Conservation (phyloP, 2,113 vertebrate genomes). For the Climacteris rufus region DNA sequence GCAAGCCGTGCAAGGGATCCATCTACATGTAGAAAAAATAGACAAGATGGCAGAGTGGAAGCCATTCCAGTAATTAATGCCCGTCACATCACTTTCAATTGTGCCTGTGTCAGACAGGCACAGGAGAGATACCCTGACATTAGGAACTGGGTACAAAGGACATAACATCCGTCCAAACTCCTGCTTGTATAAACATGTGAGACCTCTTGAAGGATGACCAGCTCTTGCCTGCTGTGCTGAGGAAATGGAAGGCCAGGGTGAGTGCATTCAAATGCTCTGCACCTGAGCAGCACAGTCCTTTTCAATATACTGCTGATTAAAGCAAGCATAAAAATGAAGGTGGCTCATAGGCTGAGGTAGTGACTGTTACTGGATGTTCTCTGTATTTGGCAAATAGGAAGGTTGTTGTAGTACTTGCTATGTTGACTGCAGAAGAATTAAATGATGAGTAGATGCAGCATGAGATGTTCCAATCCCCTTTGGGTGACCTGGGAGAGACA, state of each 20-base stretch:
- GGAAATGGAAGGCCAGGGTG: background rate
- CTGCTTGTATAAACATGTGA: background rate
- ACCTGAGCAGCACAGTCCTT: background rate
- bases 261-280: background rate
- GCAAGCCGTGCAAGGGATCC: fast-evolving
- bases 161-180: background rate
- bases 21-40: background rate
- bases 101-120: background rate
- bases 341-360: fast-evolving
- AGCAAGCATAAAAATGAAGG: background rate
- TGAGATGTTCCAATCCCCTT: background rate
- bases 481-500: background rate
- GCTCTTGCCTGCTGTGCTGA: background rate
- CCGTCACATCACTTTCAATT: background rate
- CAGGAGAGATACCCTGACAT: background rate
- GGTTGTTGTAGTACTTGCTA: background rate
- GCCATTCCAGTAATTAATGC: background rate
- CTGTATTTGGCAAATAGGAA: fast-evolving
- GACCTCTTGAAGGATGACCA: background rate
- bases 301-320: background rate
- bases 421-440: background rate
- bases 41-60: background rate
- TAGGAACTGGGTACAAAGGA: background rate
- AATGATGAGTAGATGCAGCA: background rate
- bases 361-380: fast-evolving